Evolutionary conservation across 2,888 invertebrate genomes (phyloP), one percentile per base, ranked within the genome.

Genomic region (Oxytorus armatus): DNA sequence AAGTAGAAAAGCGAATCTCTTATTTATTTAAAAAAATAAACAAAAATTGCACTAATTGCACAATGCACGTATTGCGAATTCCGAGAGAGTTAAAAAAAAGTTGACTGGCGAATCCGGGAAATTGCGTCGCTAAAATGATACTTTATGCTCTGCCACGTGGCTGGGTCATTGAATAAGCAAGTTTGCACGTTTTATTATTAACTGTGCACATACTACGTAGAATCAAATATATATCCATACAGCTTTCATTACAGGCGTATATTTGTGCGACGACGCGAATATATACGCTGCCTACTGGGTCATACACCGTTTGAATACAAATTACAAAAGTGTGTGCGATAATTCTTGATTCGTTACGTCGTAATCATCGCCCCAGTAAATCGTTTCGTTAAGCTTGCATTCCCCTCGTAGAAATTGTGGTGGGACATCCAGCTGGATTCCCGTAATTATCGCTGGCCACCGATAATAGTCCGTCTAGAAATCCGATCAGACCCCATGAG

Each of bases 21-120:
- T 29, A 29, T 29, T 29, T 29, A n/a, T 29, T n/a, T 25, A 53
- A 5, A 23, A 29, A 29, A 29, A 53, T 21, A 4, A 11, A 3
- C 29, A 29, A 5, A 2, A 29, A 2, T 2, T 29, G 29, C 3
- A 3, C 2, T 29, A 3, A 2, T 2, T 29, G 29, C 5, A 29
- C 29, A n/a, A n/a, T 42, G 53, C 42, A n/a, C 47, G 11, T 39
- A 14, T 72, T 57, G 61, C 69, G 47, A 49, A 16, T 42, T 33
- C 8, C 21, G 39, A 61, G 47, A n/a, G n/a, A n/a, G 73, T 36
- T 29, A 66, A 44, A 83, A 84, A 83, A 44, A 83, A 84, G 83
- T 66, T 83, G 82, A 85, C 84, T 86, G 83, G 82, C 76, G 83
- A 84, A 82, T 82, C 77, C 59, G 21, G 57, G 61, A 74, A 81